phyloP scores from a whole-genome alignment of 1,140 invertebrate species.

The Argopecten irradians region DNA sequence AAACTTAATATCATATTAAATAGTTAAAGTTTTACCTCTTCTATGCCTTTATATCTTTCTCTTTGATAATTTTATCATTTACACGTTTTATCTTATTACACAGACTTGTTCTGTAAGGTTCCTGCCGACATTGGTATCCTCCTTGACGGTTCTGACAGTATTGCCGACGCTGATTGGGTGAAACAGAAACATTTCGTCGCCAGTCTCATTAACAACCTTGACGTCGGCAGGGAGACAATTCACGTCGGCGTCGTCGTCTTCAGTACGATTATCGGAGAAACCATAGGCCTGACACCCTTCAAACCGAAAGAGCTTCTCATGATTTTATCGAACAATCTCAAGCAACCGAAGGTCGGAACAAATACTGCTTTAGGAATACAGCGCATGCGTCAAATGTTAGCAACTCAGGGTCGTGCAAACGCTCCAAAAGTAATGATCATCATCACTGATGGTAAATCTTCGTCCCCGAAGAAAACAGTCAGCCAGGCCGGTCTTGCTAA shows the following conservation, averaged over 20 bases:
- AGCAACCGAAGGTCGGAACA: constrained; percentile 54
- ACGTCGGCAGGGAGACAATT: constrained; percentile 55
- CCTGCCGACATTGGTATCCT: constrained; percentile 64
- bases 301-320: constrained; percentile 47
- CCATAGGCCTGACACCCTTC: constrained; percentile 52
- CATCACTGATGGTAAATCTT: constrained; percentile 65
- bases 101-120: constrained; percentile 55
- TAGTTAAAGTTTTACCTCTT: too few relatives aligned
- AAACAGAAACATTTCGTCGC: constrained; percentile 53
- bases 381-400: constrained; percentile 54
- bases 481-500: constrained; percentile 55
- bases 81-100: background rate
- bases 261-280: constrained; percentile 60
- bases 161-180: constrained; percentile 51
- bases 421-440: constrained; percentile 62
- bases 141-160: constrained; percentile 67
- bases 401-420: constrained; percentile 40
- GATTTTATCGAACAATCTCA: constrained; percentile 41
- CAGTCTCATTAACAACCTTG: constrained; percentile 58
- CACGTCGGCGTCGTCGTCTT: constrained; percentile 64
- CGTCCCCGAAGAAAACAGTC: constrained; percentile 49
- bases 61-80: background rate
- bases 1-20: too few relatives aligned
- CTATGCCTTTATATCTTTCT: too few relatives aligned
- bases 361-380: constrained; percentile 60